phyloP scores from a whole-genome alignment of 2,888 invertebrate species.

The Nasonovia ribisnigri region DNA sequence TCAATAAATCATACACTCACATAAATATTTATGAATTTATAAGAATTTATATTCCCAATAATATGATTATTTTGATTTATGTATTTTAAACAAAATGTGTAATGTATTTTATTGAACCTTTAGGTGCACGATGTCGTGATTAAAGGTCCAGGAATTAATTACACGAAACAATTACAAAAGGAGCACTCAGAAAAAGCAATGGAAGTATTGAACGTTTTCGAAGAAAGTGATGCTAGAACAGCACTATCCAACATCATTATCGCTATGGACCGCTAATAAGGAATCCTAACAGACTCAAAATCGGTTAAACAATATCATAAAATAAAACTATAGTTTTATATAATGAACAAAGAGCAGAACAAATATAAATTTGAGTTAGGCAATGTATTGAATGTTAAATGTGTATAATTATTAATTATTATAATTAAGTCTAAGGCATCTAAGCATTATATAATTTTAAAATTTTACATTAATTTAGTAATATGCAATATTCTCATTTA shows the following conservation, averaged over 20 bases:
- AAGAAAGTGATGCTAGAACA: conserved; percentile 84
- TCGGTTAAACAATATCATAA: not conserved
- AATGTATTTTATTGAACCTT: conserved; percentile 6
- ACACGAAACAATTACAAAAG: conserved; percentile 80
- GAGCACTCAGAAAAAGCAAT: conserved; percentile 83
- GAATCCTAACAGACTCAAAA: not conserved
- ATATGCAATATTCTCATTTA: not conserved
- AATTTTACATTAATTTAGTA: not conserved
- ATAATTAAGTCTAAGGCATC: not conserved
- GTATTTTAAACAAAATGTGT: not conserved
- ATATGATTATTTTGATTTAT: not conserved
- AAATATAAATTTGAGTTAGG: not conserved
- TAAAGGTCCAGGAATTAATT: conserved; percentile 80
- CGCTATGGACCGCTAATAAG: conserved; percentile 44
- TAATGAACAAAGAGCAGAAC: not conserved
- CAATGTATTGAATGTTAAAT: not conserved
- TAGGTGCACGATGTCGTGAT: conserved; percentile 75
- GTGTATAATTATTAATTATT: not conserved
- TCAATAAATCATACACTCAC: not conserved
- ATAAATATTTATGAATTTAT: not conserved
- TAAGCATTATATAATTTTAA: not conserved
- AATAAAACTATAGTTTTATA: not conserved
- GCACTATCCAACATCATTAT: conserved; percentile 89
- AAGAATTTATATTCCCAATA: not conserved
- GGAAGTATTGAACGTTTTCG: conserved; percentile 81